phyloP scores from a whole-genome alignment of 1,140 invertebrate species.

The Diorhabda carinulata region DNA sequence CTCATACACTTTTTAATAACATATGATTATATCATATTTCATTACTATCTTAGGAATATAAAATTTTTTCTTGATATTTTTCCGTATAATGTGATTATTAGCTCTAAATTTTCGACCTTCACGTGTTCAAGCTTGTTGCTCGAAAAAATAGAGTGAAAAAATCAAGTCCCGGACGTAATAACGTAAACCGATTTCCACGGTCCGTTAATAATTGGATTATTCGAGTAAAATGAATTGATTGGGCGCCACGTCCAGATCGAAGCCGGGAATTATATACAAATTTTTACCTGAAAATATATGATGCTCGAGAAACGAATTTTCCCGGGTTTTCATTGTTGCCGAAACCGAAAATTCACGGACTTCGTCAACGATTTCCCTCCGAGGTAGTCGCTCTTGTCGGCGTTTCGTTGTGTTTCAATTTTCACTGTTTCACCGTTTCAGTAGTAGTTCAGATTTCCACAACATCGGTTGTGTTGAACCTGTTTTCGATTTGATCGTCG shows the following conservation, averaged over 20 bases:
- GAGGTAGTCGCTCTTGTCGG: neutral
- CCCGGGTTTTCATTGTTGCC: slow-evolving; percentile 1
- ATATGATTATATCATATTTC: too few species aligned
- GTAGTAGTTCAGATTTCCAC: neutral
- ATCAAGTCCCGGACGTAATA: neutral
- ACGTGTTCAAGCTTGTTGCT: too few species aligned
- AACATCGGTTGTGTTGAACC: neutral
- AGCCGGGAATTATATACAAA: neutral
- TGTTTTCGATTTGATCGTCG: neutral
- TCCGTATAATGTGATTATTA: too few species aligned
- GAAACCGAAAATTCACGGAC: neutral
- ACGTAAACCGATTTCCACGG: neutral
- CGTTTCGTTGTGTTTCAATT: neutral
- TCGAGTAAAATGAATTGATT: neutral
- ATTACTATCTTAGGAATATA: too few species aligned
- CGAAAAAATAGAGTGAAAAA: neutral
- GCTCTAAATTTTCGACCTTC: too few species aligned
- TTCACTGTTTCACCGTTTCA: neutral
- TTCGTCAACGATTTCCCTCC: neutral
- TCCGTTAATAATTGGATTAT: neutral
- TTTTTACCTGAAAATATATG: neutral
- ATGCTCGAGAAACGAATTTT: neutral
- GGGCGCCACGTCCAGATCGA: neutral
- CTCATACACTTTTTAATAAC: too few species aligned
- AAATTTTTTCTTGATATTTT: too few species aligned